Conservation (phyloP, 2,113 vertebrate genomes). For the Geococcyx californianus region DNA sequence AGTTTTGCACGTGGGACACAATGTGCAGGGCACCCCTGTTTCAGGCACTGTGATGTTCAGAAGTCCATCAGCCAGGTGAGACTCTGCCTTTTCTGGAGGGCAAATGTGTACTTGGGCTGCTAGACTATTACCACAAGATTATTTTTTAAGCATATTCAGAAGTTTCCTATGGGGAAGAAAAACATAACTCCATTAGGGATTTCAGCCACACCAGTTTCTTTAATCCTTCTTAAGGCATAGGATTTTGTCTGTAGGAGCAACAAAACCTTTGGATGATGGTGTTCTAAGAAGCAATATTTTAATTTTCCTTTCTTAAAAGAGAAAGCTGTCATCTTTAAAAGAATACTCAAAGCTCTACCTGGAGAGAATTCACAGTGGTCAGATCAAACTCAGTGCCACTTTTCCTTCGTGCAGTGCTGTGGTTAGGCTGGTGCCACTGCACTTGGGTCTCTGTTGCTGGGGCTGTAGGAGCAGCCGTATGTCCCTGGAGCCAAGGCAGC, state of each 20-base stretch:
- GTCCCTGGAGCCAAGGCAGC: fast-evolving
- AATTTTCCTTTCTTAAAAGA: background rate
- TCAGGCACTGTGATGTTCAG: background rate
- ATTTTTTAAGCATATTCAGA: background rate
- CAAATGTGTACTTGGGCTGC: background rate
- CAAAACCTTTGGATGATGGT: background rate
- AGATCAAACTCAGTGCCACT: fast-evolving
- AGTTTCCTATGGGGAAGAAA: background rate
- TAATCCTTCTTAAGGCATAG: background rate
- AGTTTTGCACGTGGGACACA: background rate
- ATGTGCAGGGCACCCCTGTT: fast-evolving
- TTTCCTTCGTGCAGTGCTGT: background rate
- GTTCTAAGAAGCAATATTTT: background rate
- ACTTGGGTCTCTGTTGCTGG: background rate
- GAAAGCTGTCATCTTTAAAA: background rate
- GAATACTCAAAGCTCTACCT: background rate
- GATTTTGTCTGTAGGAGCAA: constrained; percentile 13
- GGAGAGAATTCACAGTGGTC: background rate
- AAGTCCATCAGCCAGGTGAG: background rate
- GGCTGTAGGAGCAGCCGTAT: background rate
- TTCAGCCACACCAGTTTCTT: background rate
- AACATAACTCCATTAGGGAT: background rate
- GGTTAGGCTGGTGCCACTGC: fast-evolving
- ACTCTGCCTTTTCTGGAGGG: background rate
- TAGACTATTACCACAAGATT: background rate